A percentile compares a stretch with the other conserved stretches of the same genome.
Conservation (phyloP, 2,888 invertebrate species). For the Petrolisthes cinctipes region DNA sequence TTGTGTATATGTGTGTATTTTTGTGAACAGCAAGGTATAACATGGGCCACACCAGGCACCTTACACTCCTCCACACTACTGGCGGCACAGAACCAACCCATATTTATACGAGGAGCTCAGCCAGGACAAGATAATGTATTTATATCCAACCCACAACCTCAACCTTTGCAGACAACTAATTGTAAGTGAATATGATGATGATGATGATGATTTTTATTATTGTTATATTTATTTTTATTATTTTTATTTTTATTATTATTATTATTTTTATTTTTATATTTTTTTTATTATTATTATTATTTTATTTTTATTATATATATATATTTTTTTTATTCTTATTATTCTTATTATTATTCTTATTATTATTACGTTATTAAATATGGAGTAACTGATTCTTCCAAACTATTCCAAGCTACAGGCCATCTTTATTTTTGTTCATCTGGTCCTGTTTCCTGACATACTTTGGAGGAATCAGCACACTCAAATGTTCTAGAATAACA, state of each 20-base stretch:
- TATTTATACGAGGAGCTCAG: conserved; percentile 59
- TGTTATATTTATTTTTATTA: background rate
- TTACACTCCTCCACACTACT: conserved; percentile 61
- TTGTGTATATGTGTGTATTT: too few relatives aligned
- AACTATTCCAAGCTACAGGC: too few relatives aligned
- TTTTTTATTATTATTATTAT: background rate
- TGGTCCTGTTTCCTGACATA: too few relatives aligned
- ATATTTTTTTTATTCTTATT: background rate
- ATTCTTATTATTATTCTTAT: too few relatives aligned
- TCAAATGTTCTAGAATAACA: too few relatives aligned
- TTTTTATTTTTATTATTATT: background rate
- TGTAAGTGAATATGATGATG: conserved; percentile 36
- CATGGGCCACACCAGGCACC: conserved; percentile 59
- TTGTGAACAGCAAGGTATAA: conserved; percentile 40
- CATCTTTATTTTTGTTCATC: too few relatives aligned
- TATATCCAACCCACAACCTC: conserved; percentile 58
- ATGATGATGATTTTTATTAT: background rate
- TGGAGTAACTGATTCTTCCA: too few relatives aligned
- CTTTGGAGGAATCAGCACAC: too few relatives aligned
- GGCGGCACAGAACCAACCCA: conserved; percentile 57
- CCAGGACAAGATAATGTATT: conserved; percentile 63
- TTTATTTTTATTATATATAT: background rate
- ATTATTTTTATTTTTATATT: background rate
- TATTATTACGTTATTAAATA: too few relatives aligned
- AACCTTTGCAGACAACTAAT: conserved; percentile 50